Evolutionary conservation across 2,797 vertebrate genomes (phyloP), one percentile per base, ranked within the genome.

Genomic region (Lagodon rhomboides): DNA sequence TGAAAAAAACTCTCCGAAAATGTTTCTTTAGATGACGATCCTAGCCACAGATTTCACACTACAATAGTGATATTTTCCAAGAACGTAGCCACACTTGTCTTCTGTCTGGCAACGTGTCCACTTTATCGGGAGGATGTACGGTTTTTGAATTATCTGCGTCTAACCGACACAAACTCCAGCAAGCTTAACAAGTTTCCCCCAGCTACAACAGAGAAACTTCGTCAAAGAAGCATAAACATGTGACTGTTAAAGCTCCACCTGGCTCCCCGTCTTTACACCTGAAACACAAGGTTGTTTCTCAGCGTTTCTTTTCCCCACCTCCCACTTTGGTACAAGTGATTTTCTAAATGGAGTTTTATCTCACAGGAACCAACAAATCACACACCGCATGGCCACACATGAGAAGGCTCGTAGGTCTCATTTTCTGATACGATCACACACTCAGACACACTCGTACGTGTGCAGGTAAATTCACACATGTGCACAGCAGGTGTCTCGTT

Each of bases 401-500:
- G 61, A 63, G 60, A 15, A 27, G 11, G 12, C n/a, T 43, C 22
- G 59, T 8, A 4, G 38, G 56, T n/a, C n/a, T 41, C 44, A 4
- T 49, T 65, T 30, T 50, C 62, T 63, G 61, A 47, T 63, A 11
- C 7, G 46, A 63, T 63, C 60, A 17, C 22, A 18, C 50, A 54
- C n/a, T 20, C 18, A 27, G 20, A 60, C 23, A 68, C 43, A 61
- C 43, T 17, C 44, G 59, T 30, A 12, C 56, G 55, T 17, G 23
- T 68, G 27, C 54, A 65, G 20, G 16, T 50, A 20, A 46, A 66
- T 12, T 23, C 75, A 63, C 43, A 56, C 51, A 46, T 34, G 66
- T 75, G 67, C 47, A 61, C 41, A 30, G 12, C 46, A 83, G 38
- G 61, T 67, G 73, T 63, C 41, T 60, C 70, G 51, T 34, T 22